Conservation (phyloP, 2,888 invertebrate species). For the Drosophila ezoana region DNA sequence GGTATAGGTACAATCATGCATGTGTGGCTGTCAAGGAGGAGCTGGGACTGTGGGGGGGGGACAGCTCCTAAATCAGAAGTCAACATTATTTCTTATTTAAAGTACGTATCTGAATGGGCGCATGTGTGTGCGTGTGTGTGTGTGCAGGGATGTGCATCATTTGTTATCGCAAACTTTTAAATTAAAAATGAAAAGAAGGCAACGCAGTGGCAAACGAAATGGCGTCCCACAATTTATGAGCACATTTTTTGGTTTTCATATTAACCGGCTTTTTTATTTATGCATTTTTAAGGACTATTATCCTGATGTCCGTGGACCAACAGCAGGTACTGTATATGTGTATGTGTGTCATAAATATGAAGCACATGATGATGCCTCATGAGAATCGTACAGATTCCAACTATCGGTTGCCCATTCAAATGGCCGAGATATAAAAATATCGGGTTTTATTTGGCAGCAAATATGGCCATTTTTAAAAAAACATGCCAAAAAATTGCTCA, state of each 20-base stretch:
- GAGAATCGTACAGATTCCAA: too few relatives aligned
- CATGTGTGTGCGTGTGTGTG: constrained; percentile 22
- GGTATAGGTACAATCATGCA: constrained; percentile 22
- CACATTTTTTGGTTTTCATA: constrained; percentile 61
- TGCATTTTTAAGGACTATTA: constrained; percentile 32
- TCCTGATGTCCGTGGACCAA: background rate
- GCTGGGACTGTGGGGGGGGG: constrained; percentile 13
- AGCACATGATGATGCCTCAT: too few relatives aligned
- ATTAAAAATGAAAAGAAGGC: constrained; percentile 63
- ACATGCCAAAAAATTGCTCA: too few relatives aligned
- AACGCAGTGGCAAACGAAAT: constrained; percentile 35
- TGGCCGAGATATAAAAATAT: too few relatives aligned
- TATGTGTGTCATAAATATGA: too few relatives aligned
- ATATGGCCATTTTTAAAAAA: too few relatives aligned
- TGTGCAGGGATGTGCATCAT: constrained; percentile 70
- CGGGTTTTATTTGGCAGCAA: too few relatives aligned
- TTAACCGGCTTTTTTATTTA: constrained; percentile 68
- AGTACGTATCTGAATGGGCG: constrained; percentile 53
- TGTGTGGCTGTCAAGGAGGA: constrained; percentile 1
- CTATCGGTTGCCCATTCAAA: too few relatives aligned
- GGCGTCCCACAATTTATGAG: constrained; percentile 63
- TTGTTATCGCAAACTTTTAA: constrained; percentile 82
- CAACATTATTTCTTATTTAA: constrained; percentile 76
- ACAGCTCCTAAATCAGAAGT: constrained; percentile 75
- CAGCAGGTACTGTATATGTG: too few relatives aligned